A percentile compares a stretch with the other conserved stretches of the same genome.
These are phyloP conservation scores for Sminthopsis crassicaudata DNA, from an alignment of 2,113 vertebrate species.

Conservation along the genomic window DNA sequence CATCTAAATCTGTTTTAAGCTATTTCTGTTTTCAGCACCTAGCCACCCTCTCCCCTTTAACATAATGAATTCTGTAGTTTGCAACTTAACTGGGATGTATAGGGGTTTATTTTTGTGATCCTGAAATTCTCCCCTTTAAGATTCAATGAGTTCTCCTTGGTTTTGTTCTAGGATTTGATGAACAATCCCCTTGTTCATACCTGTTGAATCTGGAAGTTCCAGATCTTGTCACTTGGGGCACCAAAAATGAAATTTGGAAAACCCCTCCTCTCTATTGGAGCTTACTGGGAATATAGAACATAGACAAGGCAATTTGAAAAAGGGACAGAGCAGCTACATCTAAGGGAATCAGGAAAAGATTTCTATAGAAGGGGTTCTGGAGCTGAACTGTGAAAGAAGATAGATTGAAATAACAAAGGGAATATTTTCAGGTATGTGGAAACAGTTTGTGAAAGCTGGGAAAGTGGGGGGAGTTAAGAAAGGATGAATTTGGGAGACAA, in stretches of 20 bases:
- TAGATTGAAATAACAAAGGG: too few species aligned
- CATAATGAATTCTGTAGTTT: neutral
- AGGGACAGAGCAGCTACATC: neutral
- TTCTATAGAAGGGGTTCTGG: neutral
- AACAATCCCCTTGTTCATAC: neutral
- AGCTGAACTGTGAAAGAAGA: neutral
- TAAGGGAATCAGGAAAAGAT: neutral
- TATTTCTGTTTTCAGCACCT: neutral
- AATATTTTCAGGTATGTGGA: neutral
- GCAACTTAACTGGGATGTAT: neutral
- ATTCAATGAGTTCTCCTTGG: neutral
- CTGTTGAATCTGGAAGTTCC: neutral
- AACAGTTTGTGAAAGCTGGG: neutral
- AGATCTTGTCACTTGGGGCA: neutral
- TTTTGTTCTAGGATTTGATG: neutral
- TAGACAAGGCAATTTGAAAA: neutral
- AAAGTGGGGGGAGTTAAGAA: neutral
- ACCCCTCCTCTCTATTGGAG: neutral
- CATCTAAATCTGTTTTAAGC: neutral
- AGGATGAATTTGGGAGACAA: neutral
- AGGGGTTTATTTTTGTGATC: neutral
- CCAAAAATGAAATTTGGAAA: neutral
- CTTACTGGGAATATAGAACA: neutral
- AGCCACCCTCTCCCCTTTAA: neutral
- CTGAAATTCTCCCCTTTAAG: neutral